Base-by-base conservation (phyloP, 2,888 invertebrate genomes). In the Pyrrhia umbra region DNA sequence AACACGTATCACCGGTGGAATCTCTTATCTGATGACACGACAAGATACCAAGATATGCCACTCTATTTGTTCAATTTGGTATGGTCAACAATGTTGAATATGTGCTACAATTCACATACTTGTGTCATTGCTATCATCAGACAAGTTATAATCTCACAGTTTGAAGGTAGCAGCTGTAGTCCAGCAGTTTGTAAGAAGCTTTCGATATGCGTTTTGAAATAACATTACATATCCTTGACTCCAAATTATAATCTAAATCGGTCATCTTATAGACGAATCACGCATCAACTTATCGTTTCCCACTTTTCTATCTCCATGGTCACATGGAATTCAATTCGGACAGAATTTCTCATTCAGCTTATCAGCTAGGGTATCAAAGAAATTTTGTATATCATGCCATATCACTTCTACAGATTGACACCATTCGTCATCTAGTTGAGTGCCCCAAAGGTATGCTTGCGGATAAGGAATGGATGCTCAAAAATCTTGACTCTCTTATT, bases 21-120 rank as follows among this genome's bases (percentile, higher is more conserved):
- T 10, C 20, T n/a, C 43, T 54, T 56, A 72, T 58, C 62, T 30
- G 25, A 13, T 56, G 56, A 67, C 50, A 72, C 46, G 34, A 52
- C 67, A 63, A 71, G 16, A 71, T 49, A 65, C 21, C 2, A 4
- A 49, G 8, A 64, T 37, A 43, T n/a, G 15, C 15, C 49, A 25
- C 9, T 34, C 9, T 8, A 18, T 3, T 54, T 50, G 4, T 54
- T 39, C 58, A 37, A 34, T 39, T 56, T 18, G 15, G 25, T 39
- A 55, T 46, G 18, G 20, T 56, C 27, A 55, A 37, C 16, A 18
- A 40, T 51, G 13, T n/a, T 43, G n/a, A 15, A 16, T 23, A 15
- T 9, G n/a, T 8, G 2, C 39, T 25, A 18, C 1, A 5, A 15
- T 37, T 34, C n/a, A 13, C 4, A 5, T 34, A 34, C n/a, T n/a